Conservation (phyloP, 2,797 vertebrate genomes). For the Ctenopoma kingsleyae region DNA sequence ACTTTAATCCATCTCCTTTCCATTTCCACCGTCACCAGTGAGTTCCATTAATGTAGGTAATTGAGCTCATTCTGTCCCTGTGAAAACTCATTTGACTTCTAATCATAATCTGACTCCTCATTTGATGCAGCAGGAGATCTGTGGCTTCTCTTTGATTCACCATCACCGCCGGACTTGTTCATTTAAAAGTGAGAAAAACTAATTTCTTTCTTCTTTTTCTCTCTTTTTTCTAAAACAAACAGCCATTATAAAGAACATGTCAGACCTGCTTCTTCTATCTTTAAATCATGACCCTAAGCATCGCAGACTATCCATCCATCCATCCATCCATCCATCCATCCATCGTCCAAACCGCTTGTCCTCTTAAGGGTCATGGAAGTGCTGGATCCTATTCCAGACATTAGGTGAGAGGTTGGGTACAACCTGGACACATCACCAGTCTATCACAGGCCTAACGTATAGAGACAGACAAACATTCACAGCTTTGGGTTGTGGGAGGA, state of each 20-base stretch:
- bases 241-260: neutral
- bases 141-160: slow-evolving; percentile 29
- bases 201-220: neutral
- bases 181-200: slow-evolving; percentile 8
- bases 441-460: too few relatives aligned
- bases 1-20: slow-evolving; percentile 50
- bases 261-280: slow-evolving; percentile 3
- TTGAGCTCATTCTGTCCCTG: slow-evolving; percentile 58
- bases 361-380: too few relatives aligned
- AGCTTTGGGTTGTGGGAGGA: too few relatives aligned
- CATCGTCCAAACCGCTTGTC: too few relatives aligned
- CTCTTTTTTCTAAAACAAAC: neutral
- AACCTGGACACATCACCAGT: too few relatives aligned
- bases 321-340: too few relatives aligned
- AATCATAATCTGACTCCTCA: slow-evolving; percentile 61
- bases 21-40: slow-evolving; percentile 40
- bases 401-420: too few relatives aligned
- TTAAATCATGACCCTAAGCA: slow-evolving; percentile 22
- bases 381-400: too few relatives aligned
- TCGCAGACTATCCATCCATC: too few relatives aligned
- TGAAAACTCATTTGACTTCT: slow-evolving; percentile 64
- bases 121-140: slow-evolving; percentile 40
- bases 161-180: neutral
- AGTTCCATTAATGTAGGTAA: slow-evolving; percentile 63
- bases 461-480: too few relatives aligned